Base-by-base conservation (phyloP, 2,888 invertebrate genomes). In the Campaea margaritaria region DNA sequence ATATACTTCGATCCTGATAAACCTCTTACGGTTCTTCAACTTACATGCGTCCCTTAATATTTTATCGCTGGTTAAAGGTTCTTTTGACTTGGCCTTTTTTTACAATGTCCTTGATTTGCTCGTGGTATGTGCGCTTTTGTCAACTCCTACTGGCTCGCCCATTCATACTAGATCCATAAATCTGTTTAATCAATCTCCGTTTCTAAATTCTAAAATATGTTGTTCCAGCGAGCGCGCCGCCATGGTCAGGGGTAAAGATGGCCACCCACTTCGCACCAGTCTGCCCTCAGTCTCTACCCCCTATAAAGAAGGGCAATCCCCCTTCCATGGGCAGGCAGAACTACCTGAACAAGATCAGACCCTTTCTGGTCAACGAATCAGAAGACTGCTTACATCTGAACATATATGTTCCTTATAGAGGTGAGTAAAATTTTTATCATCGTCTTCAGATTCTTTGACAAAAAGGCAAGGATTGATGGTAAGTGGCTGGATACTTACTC, bases 311-410 rank as follows among this genome's bases (percentile, higher is more conserved):
- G 81, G 92, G 94, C 67, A 93, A 91, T 56, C 93, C 93, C 13
- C 94, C 95, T 70, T 93, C 95, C 0, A 89, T 94, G 62, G 95
- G 94, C n/a, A 93, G 96, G 41, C 94, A 94, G 78, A 94, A 94
- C 70, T 95, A 96, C 82, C 93, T 98, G 74, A 93, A 94, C 72
- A 94, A 95, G 66, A 91, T 98, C 66, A 91, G 95, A 72, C 94
- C 95, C 1, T 96, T 95, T 87, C 85, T 96, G 52, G 88, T 86
- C 67, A 93, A 94, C 56, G 95, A 96, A 80, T 96, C 94, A 50
- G 96, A 96, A 89, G 98, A 99, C 83, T 99, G 99, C 78, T 92
- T 99, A 54, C 97, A 97, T 83, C 93, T 99, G 78, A 99, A 99
- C 87, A 95, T 99, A 65, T 99, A 97, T 85, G 96, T 97, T 34